Conservation (phyloP, 2,888 invertebrate genomes). For the Achlya flavicornis region DNA sequence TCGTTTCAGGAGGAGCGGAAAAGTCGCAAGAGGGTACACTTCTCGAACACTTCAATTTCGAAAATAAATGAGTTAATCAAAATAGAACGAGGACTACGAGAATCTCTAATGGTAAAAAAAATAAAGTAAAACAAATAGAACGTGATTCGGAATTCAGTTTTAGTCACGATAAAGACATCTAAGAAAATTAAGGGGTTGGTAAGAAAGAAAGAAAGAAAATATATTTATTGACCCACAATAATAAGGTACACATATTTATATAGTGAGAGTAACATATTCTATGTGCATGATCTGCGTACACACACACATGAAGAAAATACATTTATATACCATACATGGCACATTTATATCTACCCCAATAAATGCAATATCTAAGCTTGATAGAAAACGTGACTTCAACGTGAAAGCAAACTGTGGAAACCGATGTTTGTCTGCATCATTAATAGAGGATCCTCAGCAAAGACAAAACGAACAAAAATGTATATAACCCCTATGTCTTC, state of each 20-base stretch:
- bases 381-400: background rate
- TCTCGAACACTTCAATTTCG: constrained; percentile 53
- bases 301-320: no score
- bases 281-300: no score
- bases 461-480: background rate
- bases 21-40: constrained; percentile 53
- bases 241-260: no score
- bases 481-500: background rate
- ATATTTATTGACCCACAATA: no score
- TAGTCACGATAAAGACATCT: background rate
- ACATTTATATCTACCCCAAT: no score
- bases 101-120: constrained; percentile 24
- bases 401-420: background rate
- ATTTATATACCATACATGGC: no score
- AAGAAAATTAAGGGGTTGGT: background rate
- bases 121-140: constrained; percentile 17
- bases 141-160: constrained; percentile 8
- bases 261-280: no score
- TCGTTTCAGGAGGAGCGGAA: constrained; percentile 47
- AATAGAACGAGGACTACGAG: constrained; percentile 41
- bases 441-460: background rate
- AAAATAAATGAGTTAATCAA: constrained; percentile 64
- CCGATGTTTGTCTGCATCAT: background rate
- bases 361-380: no score
- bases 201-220: no score